These are phyloP conservation scores for Mizuhopecten yessoensis DNA, from an alignment of 1,140 invertebrate genomes.

Conservation along the genomic window DNA sequence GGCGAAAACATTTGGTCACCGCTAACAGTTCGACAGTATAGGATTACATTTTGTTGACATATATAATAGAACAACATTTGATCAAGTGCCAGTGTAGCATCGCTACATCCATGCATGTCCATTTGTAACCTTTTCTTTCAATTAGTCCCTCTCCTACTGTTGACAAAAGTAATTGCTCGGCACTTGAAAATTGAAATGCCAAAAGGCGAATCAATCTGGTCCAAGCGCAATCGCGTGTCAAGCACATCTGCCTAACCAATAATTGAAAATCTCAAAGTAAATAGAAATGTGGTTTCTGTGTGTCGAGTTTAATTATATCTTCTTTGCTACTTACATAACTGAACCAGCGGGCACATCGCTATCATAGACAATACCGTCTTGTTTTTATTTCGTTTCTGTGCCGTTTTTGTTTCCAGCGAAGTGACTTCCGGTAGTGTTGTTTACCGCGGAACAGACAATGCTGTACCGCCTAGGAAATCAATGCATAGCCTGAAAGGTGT, in stretches of 20 bases:
- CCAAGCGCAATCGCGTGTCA: background rate
- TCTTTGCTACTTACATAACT: slow-evolving; percentile 39
- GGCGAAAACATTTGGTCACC: background rate
- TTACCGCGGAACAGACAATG: background rate
- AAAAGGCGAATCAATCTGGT: slow-evolving; percentile 16
- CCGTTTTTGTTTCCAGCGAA: slow-evolving; percentile 22
- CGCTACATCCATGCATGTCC: background rate
- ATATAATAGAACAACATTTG: slow-evolving; percentile 28
- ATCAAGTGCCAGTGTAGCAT: background rate
- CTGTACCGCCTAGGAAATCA: background rate
- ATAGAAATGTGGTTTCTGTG: background rate
- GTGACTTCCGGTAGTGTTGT: background rate
- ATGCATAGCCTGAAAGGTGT: slow-evolving; percentile 28
- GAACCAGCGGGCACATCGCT: background rate
- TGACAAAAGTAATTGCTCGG: slow-evolving; percentile 29
- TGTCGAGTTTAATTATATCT: background rate
- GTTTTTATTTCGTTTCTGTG: background rate
- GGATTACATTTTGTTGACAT: background rate
- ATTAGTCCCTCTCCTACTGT: background rate
- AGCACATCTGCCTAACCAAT: slow-evolving; percentile 4
- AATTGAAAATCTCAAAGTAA: background rate
- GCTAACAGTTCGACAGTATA: background rate
- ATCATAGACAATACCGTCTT: background rate
- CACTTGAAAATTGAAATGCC: slow-evolving; percentile 38
- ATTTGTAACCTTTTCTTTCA: slow-evolving; percentile 16